Conservation (phyloP, 2,113 vertebrate species). For the Psittacula cyanocephala region DNA sequence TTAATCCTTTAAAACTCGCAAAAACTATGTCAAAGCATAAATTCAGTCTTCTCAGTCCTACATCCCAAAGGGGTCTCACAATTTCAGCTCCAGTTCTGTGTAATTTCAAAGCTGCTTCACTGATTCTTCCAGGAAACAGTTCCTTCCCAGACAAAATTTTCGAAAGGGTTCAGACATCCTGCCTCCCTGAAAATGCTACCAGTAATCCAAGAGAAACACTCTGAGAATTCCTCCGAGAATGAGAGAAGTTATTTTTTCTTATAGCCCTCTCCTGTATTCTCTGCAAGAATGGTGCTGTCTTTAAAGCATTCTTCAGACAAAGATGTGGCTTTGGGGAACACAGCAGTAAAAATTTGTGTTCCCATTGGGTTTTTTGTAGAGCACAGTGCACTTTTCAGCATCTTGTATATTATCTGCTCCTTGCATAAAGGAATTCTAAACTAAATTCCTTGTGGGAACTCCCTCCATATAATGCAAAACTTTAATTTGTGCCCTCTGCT, state of each 20-base stretch:
- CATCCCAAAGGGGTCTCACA: background rate
- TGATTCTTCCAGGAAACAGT: conserved; percentile 20
- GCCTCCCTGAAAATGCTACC: background rate
- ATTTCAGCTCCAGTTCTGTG: conserved; percentile 3
- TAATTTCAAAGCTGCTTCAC: conserved; percentile 34
- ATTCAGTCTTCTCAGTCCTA: background rate
- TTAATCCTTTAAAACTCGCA: conserved; percentile 27
- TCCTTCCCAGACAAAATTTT: conserved; percentile 26
- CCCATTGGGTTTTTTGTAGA: conserved; percentile 1
- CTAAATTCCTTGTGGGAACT: background rate
- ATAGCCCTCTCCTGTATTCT: conserved; percentile 17
- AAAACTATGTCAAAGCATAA: conserved; percentile 9
- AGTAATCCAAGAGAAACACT: conserved; percentile 37
- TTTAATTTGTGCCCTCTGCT: conserved; percentile 24
- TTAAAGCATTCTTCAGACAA: conserved; percentile 27
- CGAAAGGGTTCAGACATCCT: conserved; percentile 8
- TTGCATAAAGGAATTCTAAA: conserved; percentile 4
- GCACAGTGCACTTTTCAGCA: conserved; percentile 25
- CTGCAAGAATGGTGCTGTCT: conserved; percentile 8
- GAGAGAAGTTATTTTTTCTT: conserved; percentile 40
- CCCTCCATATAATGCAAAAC: conserved; percentile 15
- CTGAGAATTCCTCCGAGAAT: conserved; percentile 8
- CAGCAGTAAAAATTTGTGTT: conserved; percentile 10
- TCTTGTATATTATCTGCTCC: conserved; percentile 23
- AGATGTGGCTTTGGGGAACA: background rate